These are phyloP conservation scores for Thalassoma bifasciatum DNA, from an alignment of 2,113 vertebrate genomes.

Conservation along the genomic window DNA sequence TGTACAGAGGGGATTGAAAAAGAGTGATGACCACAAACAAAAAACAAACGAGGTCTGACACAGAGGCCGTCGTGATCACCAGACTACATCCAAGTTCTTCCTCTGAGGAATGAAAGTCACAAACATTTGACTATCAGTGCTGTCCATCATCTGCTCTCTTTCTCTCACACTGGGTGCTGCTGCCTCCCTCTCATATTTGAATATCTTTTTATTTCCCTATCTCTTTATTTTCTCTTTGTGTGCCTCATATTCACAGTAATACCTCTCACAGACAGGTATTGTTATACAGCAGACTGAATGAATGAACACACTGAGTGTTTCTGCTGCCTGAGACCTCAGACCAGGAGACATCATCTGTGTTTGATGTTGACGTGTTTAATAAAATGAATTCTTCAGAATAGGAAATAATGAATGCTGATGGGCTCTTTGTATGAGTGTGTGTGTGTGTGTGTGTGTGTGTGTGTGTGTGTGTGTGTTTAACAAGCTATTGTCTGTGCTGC, in stretches of 20 bases:
- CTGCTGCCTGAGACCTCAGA: conserved; percentile 36
- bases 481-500: no score
- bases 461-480: neutral
- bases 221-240: neutral
- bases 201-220: conserved; percentile 4
- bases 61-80: conserved; percentile 16
- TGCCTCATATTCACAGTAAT: conserved; percentile 13
- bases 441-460: no score
- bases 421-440: neutral
- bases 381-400: conserved; percentile 9
- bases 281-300: conserved; percentile 34
- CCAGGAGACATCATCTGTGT: conserved; percentile 23
- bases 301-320: conserved; percentile 16
- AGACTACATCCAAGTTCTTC: conserved; percentile 11
- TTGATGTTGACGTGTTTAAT: neutral
- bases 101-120: neutral
- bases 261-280: conserved; percentile 31
- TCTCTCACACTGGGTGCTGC: neutral
- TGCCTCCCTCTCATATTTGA: conserved; percentile 3
- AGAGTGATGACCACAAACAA: conserved; percentile 21
- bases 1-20: conserved; percentile 21
- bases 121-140: conserved; percentile 3
- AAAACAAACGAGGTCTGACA: conserved; percentile 45
- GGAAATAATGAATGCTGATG: conserved; percentile 3
- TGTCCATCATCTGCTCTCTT: conserved; percentile 16